These are phyloP conservation scores for Pithys albifrons DNA, from an alignment of 2,113 vertebrate species.

Conservation along the genomic window DNA sequence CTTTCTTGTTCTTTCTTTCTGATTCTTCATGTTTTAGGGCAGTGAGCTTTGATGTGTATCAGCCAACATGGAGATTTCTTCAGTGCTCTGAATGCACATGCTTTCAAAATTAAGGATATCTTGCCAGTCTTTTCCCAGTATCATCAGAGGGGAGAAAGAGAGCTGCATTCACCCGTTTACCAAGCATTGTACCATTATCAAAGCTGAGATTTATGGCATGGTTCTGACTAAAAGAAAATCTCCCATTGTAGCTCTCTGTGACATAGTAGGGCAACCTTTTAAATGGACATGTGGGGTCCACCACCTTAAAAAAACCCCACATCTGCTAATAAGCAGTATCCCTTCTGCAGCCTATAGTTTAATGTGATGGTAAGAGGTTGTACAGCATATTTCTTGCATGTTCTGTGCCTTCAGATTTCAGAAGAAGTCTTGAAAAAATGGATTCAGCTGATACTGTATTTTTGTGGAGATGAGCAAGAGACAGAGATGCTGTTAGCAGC, in stretches of 20 bases:
- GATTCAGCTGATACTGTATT: conserved; percentile 78
- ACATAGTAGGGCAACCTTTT: not conserved
- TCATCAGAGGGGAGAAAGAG: not conserved
- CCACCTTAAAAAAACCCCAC: fast-evolving
- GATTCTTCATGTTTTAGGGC: not conserved
- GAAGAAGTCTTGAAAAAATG: conserved; percentile 74
- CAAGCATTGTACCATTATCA: not conserved
- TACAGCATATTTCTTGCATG: not conserved
- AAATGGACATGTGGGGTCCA: not conserved
- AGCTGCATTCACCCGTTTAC: not conserved
- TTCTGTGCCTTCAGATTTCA: conserved; percentile 61
- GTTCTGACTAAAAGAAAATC: not conserved
- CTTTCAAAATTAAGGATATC: not conserved
- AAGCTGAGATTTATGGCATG: not conserved
- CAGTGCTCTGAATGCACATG: not conserved
- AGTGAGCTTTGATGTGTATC: not conserved
- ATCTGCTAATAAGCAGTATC: not conserved
- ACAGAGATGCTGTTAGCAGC: conserved; percentile 83
- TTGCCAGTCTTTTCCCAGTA: not conserved
- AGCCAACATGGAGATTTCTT: not conserved
- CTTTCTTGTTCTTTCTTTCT: not conserved
- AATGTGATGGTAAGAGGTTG: not conserved
- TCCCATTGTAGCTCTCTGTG: not conserved
- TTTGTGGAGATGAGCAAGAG: conserved; percentile 85
- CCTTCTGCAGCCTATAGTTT: not conserved